These are phyloP conservation scores for Steinernema carpocapsae DNA, from an alignment of 2,888 invertebrate species.

Conservation along the genomic window DNA sequence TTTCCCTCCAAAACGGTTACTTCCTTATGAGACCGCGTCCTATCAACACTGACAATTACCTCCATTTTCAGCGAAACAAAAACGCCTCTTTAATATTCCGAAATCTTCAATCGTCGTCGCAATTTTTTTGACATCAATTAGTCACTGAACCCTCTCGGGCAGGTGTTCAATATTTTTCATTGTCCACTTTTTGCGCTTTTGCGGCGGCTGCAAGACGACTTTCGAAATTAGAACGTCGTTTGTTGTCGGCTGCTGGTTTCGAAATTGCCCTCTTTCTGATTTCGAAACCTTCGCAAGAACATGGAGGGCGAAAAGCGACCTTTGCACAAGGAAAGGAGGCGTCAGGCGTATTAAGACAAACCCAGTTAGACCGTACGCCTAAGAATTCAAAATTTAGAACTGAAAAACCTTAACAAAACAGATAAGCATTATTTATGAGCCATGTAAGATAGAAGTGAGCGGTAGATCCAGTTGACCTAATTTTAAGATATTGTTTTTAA, in stretches of 20 bases:
- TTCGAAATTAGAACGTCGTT: conserved; percentile 8
- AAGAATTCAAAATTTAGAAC: no score
- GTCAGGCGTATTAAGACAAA: neutral
- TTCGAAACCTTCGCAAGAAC: neutral
- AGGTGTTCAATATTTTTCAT: conserved; percentile 1
- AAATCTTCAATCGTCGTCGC: neutral
- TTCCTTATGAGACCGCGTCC: neutral
- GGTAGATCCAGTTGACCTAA: no score
- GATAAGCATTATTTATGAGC: no score
- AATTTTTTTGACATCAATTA: conserved; percentile 16
- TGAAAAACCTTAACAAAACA: no score
- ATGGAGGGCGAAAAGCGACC: neutral
- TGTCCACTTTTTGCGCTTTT: conserved; percentile 3
- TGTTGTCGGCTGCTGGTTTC: neutral
- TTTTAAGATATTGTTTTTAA: no score
- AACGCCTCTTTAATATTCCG: neutral
- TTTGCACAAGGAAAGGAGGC: neutral
- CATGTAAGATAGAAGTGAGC: no score
- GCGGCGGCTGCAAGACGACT: conserved; percentile 14
- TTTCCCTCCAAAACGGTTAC: neutral
- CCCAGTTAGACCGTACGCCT: no score
- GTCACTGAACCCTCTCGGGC: neutral
- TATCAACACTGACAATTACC: neutral
- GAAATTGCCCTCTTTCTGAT: neutral
- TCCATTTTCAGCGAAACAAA: neutral